A percentile compares a stretch with the other conserved stretches of the same genome.
Conservation (phyloP, 2,888 invertebrate species). For the Aleiodes leptofemur region DNA sequence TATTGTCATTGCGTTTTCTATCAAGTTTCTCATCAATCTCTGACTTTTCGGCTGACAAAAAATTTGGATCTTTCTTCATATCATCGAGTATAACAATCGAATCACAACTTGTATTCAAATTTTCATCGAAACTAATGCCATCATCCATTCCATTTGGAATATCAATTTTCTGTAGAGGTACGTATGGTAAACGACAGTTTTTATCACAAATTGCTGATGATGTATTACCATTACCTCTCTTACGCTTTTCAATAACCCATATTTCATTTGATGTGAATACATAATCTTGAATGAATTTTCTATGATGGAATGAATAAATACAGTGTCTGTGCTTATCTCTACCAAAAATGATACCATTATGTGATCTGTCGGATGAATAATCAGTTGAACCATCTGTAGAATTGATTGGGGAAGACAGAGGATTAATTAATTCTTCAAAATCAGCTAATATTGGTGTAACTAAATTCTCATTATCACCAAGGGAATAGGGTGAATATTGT, state of each 20-base stretch:
- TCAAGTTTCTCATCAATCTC: background rate
- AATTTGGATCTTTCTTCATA: conserved; percentile 1
- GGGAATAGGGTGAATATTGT: conserved; percentile 36
- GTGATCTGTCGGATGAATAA: conserved; percentile 50
- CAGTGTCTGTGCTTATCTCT: conserved; percentile 52
- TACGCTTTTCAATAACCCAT: conserved; percentile 56
- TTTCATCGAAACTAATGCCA: background rate
- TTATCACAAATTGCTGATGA: conserved; percentile 43
- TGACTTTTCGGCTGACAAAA: background rate
- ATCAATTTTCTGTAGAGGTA: conserved; percentile 50
- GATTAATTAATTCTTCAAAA: conserved; percentile 27
- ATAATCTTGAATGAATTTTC: conserved; percentile 39
- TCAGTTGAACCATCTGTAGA: conserved; percentile 40
- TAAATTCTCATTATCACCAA: conserved; percentile 27
- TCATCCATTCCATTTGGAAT: background rate
- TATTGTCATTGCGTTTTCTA: background rate
- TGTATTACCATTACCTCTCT: conserved; percentile 28
- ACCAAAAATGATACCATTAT: conserved; percentile 39
- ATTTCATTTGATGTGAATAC: conserved; percentile 51
- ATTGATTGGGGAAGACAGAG: conserved; percentile 1
- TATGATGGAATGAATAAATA: conserved; percentile 33
- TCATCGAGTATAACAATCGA: conserved; percentile 11
- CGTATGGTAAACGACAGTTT: conserved; percentile 51
- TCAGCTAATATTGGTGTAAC: conserved; percentile 30
- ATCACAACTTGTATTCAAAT: conserved; percentile 10